Conservation (phyloP, 1,140 invertebrate genomes). For the Drosophila elegans region DNA sequence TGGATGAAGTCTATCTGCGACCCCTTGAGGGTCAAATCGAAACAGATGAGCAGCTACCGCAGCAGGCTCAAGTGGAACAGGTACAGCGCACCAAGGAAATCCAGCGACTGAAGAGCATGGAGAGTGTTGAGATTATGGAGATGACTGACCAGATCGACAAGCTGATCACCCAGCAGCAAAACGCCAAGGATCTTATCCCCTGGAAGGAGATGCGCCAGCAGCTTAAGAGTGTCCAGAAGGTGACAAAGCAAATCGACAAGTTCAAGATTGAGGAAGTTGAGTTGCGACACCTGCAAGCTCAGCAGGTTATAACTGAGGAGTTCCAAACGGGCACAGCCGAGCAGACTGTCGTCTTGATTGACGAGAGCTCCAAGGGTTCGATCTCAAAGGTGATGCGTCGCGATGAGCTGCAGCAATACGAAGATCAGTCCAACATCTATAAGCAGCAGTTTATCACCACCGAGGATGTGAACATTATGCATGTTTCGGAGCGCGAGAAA, state of each 20-base stretch:
- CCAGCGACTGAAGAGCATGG: slow-evolving; percentile 79
- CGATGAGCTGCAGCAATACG: slow-evolving; percentile 68
- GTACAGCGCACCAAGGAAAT: slow-evolving; percentile 71
- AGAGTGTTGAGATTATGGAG: slow-evolving; percentile 83
- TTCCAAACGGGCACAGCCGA: slow-evolving; percentile 45
- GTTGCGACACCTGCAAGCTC: slow-evolving; percentile 63
- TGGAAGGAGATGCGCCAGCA: slow-evolving; percentile 84
- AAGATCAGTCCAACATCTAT: slow-evolving; percentile 64
- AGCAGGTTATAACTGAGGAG: slow-evolving; percentile 65
- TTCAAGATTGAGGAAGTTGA: slow-evolving; percentile 83
- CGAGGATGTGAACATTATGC: slow-evolving; percentile 79
- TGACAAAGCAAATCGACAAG: slow-evolving; percentile 81
- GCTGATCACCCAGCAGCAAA: slow-evolving; percentile 72
- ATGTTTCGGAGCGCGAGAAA: slow-evolving; percentile 71
- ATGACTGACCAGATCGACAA: slow-evolving; percentile 84
- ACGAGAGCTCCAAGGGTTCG: slow-evolving; percentile 77
- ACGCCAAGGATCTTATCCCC: slow-evolving; percentile 70
- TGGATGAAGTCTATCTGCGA: slow-evolving; percentile 79
- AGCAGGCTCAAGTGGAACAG: slow-evolving; percentile 69
- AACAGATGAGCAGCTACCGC: slow-evolving; percentile 60
- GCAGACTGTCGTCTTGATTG: slow-evolving; percentile 62
- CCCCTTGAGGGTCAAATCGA: slow-evolving; percentile 69
- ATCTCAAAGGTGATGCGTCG: slow-evolving; percentile 69
- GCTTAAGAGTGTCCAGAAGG: slow-evolving; percentile 76
- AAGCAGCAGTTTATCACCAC: slow-evolving; percentile 76